Conservation (phyloP, 2,113 vertebrate genomes). For the Nansenia antarctica region DNA sequence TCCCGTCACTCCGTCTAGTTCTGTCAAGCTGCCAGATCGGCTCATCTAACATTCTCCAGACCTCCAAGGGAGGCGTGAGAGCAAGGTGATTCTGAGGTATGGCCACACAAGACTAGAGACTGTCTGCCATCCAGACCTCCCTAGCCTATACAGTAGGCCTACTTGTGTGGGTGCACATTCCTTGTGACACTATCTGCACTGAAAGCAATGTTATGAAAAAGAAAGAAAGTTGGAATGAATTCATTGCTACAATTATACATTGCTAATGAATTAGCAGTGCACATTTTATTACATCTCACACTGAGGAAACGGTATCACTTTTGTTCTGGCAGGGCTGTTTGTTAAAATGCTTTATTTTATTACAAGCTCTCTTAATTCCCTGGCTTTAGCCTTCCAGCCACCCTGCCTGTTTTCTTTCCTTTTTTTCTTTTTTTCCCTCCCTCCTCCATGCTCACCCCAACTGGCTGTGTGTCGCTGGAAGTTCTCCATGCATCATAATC, state of each 20-base stretch:
- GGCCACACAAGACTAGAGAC: no score
- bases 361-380: conserved; percentile 64
- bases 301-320: conserved; percentile 65
- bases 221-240: conserved; percentile 62
- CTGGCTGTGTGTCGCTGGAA: conserved; percentile 70
- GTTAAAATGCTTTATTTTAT: conserved; percentile 74
- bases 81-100: no score
- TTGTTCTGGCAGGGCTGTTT: conserved; percentile 67
- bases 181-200: conserved; percentile 49
- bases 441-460: conserved; percentile 46
- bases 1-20: no score
- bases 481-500: conserved; percentile 84
- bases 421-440: conserved; percentile 22
- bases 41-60: no score
- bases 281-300: conserved; percentile 70
- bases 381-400: conserved; percentile 61
- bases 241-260: conserved; percentile 67
- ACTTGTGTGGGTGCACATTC: neutral
- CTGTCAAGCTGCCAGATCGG: no score
- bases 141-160: no score
- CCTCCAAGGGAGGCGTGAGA: no score
- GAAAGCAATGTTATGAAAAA: conserved; percentile 51
- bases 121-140: no score
- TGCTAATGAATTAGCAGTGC: conserved; percentile 69
- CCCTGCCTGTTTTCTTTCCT: conserved; percentile 47